Evolutionary conservation across 2,797 vertebrate genomes (phyloP), one percentile per base, ranked within the genome.

Genomic region (Mycteria americana): DNA sequence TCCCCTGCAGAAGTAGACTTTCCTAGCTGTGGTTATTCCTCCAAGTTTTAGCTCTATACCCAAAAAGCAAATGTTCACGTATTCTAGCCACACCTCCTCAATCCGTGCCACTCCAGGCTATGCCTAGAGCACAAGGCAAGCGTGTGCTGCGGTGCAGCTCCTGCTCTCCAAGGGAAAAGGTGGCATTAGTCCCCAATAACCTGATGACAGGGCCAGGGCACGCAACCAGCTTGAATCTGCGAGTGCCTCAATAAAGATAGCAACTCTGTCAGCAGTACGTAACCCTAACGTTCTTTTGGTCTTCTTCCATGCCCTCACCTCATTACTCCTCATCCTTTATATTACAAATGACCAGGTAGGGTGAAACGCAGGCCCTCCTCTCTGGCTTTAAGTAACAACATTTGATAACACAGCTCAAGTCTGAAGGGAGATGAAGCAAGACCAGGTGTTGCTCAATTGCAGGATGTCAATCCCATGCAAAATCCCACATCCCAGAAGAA

Each of bases 311-410:
- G 4, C 13, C 35, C n/a, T 57, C 35, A n/a, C 13, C 45, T 85
- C 25, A 0, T 27, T 83, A 60, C 62, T 78, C 25, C 28, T 85
- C 57, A 33, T 13, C 35, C 35, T 30, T 70, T n/a, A 11, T 2
- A 13, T 19, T 13, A 73, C 28, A 59, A 76, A 24, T 0, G 1
- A 39, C 9, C 1, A 6, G 14, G 60, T 2, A 35, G 31, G 23
- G 28, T 21, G 54, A 68, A 41, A 83, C 10, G 9, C 51, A 79
- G 25, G 39, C 28, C 18, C n/a, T 83, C 8, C 28, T 30, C 43
- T 39, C 64, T 13, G 35, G 17, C 39, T 77, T 75, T 17, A 28
- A 76, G 41, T 9, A 77, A 35, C 2, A 11, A 28, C 7, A 4
- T 50, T 54, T 65, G 45, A 41, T 14, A 56, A 43, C 24, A 59